Conservation (phyloP, 2,888 invertebrate species). For the Cyclophora punctaria region DNA sequence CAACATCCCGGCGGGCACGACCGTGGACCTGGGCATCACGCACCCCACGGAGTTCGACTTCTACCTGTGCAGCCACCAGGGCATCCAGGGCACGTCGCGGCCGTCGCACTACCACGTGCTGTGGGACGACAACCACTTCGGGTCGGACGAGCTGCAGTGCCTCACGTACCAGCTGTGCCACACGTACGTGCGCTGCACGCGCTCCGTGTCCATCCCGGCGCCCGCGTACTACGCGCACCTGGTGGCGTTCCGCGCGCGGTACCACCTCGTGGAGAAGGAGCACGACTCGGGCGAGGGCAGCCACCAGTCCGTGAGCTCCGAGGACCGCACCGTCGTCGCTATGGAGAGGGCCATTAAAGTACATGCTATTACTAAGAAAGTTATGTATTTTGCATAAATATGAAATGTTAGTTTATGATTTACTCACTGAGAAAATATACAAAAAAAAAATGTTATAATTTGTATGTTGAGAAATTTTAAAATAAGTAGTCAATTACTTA, state of each 20-base stretch:
- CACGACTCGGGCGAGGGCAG: slow-evolving; percentile 99
- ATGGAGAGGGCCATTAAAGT: slow-evolving; percentile 99
- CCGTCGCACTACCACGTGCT: slow-evolving; percentile 99
- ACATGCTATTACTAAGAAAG: slow-evolving; percentile 99
- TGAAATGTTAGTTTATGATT: no score
- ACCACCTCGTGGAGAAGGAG: slow-evolving; percentile 99
- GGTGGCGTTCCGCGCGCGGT: slow-evolving; percentile 98
- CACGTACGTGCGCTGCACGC: slow-evolving; percentile 99
- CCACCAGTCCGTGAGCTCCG: slow-evolving; percentile 97
- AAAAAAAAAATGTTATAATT: no score
- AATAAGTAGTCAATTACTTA: no score
- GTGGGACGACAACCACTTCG: slow-evolving; percentile 99
- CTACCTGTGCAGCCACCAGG: slow-evolving; percentile 98
- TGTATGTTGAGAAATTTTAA: no score
- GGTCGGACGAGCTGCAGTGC: slow-evolving; percentile 98
- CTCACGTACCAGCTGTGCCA: slow-evolving; percentile 99
- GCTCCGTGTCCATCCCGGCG: slow-evolving; percentile 99
- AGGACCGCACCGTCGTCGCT: slow-evolving; percentile 96
- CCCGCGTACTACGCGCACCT: slow-evolving; percentile 99
- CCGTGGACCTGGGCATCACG: slow-evolving; percentile 99
- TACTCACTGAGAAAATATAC: no score
- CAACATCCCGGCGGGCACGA: slow-evolving; percentile 99
- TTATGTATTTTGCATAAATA: slow-evolving; percentile 98
- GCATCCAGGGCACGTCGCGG: slow-evolving; percentile 98
- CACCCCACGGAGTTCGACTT: slow-evolving; percentile 99